Percentiles rank a stretch among this genome's conserved stretches.
Conservation (phyloP, 2,888 invertebrate species). For the Camptogramma bilineatum region DNA sequence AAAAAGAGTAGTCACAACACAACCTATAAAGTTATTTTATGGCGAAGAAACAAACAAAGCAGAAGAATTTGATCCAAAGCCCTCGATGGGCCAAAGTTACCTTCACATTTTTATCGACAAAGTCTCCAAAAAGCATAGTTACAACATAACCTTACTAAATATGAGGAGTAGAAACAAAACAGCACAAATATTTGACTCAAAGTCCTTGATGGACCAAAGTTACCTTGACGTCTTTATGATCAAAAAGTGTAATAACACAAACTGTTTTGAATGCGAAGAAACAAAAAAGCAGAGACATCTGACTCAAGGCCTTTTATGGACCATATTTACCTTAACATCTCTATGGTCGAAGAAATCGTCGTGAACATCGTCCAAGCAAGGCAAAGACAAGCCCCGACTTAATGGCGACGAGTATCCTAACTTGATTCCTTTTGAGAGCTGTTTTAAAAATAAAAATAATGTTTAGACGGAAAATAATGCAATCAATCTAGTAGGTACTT, state of each 20-base stretch:
- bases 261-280: neutral
- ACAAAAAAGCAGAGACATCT: constrained; percentile 12
- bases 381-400: constrained; percentile 25
- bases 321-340: constrained; percentile 23
- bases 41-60: too few species aligned
- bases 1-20: neutral
- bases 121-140: neutral
- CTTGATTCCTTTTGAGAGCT: constrained; percentile 30
- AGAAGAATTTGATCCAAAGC: neutral
- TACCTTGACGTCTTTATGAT: neutral
- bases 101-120: neutral
- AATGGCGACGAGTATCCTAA: constrained; percentile 21
- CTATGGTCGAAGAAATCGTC: constrained; percentile 25
- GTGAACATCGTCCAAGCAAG: constrained; percentile 12
- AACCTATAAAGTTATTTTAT: neutral
- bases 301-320: neutral
- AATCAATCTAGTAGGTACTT: too few species aligned
- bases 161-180: constrained; percentile 2
- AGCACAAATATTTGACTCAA: constrained; percentile 1
- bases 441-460: constrained; percentile 11
- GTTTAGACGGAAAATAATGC: neutral
- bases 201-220: neutral
- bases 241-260: neutral
- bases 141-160: neutral
- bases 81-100: neutral